Evolutionary conservation across 2,888 invertebrate species (phyloP).

Genomic region (Belgica antarctica): DNA sequence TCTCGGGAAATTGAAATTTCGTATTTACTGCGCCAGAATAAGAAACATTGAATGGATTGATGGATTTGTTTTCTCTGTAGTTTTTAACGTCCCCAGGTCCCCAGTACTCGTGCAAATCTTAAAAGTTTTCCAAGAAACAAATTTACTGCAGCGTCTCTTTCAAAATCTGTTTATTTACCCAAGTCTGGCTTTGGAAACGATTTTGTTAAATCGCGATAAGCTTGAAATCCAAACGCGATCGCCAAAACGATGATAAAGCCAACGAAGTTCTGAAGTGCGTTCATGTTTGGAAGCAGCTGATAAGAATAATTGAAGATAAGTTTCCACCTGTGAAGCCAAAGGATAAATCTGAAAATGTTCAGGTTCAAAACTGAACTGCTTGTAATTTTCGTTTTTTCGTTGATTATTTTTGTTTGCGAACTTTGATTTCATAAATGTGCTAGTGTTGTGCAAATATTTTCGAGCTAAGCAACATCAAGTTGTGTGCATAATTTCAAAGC

Average conservation of each 20-base stretch:
- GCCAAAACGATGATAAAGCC: background rate
- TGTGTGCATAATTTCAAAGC: too few species aligned
- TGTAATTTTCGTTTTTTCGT: too few species aligned
- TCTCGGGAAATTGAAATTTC: background rate
- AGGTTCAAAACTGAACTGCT: too few species aligned
- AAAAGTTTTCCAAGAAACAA: background rate
- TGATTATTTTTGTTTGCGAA: too few species aligned
- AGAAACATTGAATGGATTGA: constrained; percentile 45
- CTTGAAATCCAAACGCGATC: constrained; percentile 50
- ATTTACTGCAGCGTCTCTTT: background rate
- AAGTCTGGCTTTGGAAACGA: constrained; percentile 50
- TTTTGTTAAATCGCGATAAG: constrained; percentile 49
- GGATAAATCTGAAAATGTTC: too few species aligned
- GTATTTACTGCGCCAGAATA: constrained; percentile 45
- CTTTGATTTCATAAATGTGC: too few species aligned
- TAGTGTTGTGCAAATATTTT: too few species aligned
- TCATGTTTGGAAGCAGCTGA: constrained; percentile 32
- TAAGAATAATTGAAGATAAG: too few species aligned
- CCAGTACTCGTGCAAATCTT: constrained; percentile 52
- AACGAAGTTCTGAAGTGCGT: background rate
- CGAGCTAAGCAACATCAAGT: too few species aligned
- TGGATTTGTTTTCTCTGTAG: constrained; percentile 50
- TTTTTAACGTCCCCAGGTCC: constrained; percentile 50
- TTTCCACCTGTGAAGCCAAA: too few species aligned
- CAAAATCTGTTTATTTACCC: constrained; percentile 12